A percentile compares a stretch with the other conserved stretches of the same genome.
Evolutionary conservation across 2,113 vertebrate species (phyloP).

Genomic region (Ptyas mucosa): DNA sequence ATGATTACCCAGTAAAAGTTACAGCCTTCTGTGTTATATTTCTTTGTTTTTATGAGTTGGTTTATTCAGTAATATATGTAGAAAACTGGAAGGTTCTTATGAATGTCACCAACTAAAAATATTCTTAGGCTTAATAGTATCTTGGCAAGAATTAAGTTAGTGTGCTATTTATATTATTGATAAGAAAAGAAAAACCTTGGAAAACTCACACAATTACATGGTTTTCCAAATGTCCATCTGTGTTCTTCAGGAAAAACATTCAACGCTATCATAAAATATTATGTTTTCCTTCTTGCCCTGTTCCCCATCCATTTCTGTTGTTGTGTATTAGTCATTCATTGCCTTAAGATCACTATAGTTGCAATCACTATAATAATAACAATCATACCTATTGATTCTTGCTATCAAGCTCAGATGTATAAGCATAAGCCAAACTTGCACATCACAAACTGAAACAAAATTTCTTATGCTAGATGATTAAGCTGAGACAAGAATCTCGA

Average conservation of each 20-base stretch:
- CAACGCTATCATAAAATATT: neutral
- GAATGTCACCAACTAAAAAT: neutral
- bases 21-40: neutral
- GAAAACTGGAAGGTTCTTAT: neutral
- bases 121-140: neutral
- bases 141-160: neutral
- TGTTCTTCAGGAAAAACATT: neutral
- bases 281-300: neutral
- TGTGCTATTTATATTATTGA: neutral
- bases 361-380: neutral
- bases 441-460: neutral
- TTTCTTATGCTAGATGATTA: neutral
- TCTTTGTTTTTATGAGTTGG: neutral
- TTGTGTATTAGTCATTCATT: neutral
- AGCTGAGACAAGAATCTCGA: neutral
- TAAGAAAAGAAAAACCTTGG: neutral
- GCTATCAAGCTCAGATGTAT: neutral
- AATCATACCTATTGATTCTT: neutral
- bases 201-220: neutral
- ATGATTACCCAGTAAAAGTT: neutral
- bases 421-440: neutral
- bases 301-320: neutral
- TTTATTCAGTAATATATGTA: neutral
- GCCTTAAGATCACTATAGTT: neutral
- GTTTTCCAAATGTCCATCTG: neutral